A percentile compares a stretch with the other conserved stretches of the same genome.
phyloP scores from a whole-genome alignment of 2,888 invertebrate species.

The Mythimna pallens region DNA sequence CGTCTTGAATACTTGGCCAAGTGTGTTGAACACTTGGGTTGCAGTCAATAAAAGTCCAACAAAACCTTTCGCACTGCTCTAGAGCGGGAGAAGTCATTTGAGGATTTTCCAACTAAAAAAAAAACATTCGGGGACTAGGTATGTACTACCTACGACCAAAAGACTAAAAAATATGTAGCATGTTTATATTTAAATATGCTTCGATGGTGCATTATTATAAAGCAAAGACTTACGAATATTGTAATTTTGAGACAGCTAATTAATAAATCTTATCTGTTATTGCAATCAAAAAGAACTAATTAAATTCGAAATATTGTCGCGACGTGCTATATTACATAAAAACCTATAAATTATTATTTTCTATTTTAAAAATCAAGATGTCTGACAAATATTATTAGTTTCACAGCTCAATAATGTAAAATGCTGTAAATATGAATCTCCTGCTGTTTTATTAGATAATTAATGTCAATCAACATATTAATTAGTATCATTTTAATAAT shows the following conservation, averaged over 20 bases:
- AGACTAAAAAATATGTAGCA: neutral
- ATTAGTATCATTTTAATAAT: conserved; percentile 32
- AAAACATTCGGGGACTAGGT: too few species aligned
- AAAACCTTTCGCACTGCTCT: too few species aligned
- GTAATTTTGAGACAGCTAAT: conserved; percentile 12
- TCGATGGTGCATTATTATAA: neutral
- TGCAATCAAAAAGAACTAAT: conserved; percentile 28
- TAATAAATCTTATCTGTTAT: conserved; percentile 33
- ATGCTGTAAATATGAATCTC: conserved; percentile 33
- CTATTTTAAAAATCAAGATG: conserved; percentile 19
- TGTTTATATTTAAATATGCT: neutral
- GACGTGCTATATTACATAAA: conserved; percentile 10
- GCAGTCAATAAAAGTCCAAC: too few species aligned
- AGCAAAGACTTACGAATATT: neutral
- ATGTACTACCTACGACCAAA: too few species aligned
- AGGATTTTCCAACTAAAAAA: too few species aligned
- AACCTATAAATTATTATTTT: conserved; percentile 29
- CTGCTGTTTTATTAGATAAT: conserved; percentile 58
- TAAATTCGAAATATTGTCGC: conserved; percentile 26
- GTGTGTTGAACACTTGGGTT: too few species aligned
- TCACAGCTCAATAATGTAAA: conserved; percentile 45
- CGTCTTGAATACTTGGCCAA: too few species aligned
- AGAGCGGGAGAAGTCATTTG: too few species aligned
- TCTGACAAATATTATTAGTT: conserved; percentile 41
- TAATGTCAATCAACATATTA: conserved; percentile 61